Evolutionary conservation across 2,888 invertebrate species (phyloP), one percentile per base, ranked within the genome.

Genomic region (Nasonia oneida): DNA sequence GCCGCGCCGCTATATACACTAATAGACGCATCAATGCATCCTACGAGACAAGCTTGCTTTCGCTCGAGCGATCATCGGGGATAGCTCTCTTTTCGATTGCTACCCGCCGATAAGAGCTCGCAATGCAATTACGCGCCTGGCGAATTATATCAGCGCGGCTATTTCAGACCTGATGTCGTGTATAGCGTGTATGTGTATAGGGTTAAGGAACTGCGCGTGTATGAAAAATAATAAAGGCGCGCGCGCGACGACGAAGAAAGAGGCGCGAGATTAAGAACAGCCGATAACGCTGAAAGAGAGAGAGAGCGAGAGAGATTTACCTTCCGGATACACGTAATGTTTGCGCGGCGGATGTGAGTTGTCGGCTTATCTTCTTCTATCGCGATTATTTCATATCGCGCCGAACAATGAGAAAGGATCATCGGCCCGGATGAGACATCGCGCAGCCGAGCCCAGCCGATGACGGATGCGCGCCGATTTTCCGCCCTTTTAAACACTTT

Each of bases 291-390:
- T 39, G 23, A 39, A 29, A 23, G 29, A 23, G 39, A 57, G 18
- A 15, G 50, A 50, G 50, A 61, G 57, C 8, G 57, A 61, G 57
- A 53, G 81, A 81, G 73, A 42, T 90, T 91, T 90, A 89, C 90
- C 89, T 90, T 90, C 90, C 89, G 91, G 90, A 90, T 89, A 88
- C 89, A 87, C 87, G 88, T 87, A 88, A 88, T 88, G 87, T 88
- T 88, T 88, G 87, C 87, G 84, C 88, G 79, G 84, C 89, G 88
- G 88, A 88, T 89, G 88, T 87, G 88, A 88, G 87, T 84, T 86
- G 85, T 64, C 86, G 85, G 74, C 84, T 88, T 80, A 57, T 74
- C 64, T 79, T 14, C 57, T 84, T 61, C n/a, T 84, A 84, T 84
- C 79, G 84, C 74, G 79, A 64, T 84, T 84, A 79, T 84, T 79